These are phyloP conservation scores for Ceratosolen fusciceps DNA, from an alignment of 1,140 invertebrate genomes.

Conservation along the genomic window DNA sequence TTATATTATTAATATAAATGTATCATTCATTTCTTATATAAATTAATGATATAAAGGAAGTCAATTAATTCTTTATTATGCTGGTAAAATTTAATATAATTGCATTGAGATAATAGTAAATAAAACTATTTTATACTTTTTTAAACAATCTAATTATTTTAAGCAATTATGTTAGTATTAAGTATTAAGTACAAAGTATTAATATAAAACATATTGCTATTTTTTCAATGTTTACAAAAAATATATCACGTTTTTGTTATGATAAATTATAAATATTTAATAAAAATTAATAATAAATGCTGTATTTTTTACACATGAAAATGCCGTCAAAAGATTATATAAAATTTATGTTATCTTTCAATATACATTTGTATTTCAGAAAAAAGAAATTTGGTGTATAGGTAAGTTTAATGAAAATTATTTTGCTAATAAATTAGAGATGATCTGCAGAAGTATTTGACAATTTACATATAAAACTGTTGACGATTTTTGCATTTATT, in stretches of 20 bases:
- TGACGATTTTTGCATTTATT: too few species aligned
- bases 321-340: constrained; percentile 47
- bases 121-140: background rate
- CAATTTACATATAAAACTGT: too few species aligned
- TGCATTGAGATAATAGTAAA: background rate
- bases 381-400: constrained; percentile 59
- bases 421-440: too few species aligned
- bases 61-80: constrained; percentile 29
- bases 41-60: constrained; percentile 37
- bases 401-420: too few species aligned
- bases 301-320: constrained; percentile 20
- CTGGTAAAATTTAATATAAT: constrained; percentile 11
- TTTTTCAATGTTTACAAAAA: background rate
- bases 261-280: background rate
- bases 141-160: background rate
- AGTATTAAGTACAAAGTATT: background rate
- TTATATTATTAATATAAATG: background rate
- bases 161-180: background rate
- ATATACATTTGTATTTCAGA: constrained; percentile 65
- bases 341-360: constrained; percentile 14
- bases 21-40: too few species aligned
- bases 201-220: background rate
- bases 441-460: too few species aligned
- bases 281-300: background rate
- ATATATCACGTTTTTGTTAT: background rate